A percentile compares a stretch with the other conserved stretches of the same genome.
Conservation (phyloP, 2,113 vertebrate genomes). For the Gulo gulo region DNA sequence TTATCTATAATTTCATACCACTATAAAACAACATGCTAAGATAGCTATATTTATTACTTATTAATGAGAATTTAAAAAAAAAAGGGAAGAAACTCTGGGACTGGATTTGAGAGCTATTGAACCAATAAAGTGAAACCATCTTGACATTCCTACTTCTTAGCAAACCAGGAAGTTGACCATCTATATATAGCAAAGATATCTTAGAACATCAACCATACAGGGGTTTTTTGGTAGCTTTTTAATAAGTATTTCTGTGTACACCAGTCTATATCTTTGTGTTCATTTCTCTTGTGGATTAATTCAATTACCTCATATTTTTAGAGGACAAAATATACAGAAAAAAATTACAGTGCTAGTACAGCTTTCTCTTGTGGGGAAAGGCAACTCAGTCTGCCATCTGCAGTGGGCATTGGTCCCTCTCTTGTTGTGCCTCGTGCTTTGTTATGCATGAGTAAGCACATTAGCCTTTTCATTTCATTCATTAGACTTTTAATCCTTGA, state of each 20-base stretch:
- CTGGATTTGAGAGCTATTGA: background rate
- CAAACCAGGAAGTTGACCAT: background rate
- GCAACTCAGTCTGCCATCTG: constrained; percentile 78
- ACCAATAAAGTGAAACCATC: background rate
- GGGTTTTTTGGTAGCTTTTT: background rate
- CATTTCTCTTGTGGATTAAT: background rate
- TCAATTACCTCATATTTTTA: background rate
- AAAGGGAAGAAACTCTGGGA: background rate
- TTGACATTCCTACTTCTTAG: background rate
- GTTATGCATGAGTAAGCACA: constrained; percentile 79
- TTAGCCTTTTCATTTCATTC: constrained; percentile 84
- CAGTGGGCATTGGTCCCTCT: constrained; percentile 79
- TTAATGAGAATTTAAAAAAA: background rate
- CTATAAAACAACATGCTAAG: background rate
- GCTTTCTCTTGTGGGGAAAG: constrained; percentile 62
- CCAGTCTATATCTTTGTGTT: background rate
- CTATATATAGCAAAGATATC: background rate
- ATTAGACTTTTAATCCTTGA: constrained; percentile 81
- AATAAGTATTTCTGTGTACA: background rate
- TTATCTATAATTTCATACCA: background rate
- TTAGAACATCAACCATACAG: background rate
- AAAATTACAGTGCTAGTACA: background rate
- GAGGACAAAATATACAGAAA: background rate
- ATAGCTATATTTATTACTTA: background rate
- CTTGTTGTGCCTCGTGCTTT: constrained; percentile 76